Evolutionary conservation across 2,113 vertebrate genomes (phyloP), one percentile per base, ranked within the genome.

Genomic region (Ctenomys sociabilis): DNA sequence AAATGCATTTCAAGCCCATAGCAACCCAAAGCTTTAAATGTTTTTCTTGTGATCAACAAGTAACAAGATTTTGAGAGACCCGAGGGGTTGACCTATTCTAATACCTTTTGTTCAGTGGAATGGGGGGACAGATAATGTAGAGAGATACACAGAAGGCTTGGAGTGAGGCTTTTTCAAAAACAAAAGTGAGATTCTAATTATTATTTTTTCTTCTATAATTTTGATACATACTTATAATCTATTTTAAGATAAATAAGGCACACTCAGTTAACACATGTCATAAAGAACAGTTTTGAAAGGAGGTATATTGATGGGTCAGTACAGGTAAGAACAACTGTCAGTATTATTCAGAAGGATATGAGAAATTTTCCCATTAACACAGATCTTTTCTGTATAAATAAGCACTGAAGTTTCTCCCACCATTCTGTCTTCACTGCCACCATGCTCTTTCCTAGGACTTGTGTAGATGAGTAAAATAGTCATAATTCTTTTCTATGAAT

Each of bases 161-260:
- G 13, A 81, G 0, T 87, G 77, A 43, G 68, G 77, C 1, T 72
- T 81, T 92, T 45, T 78, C 83, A 28, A 61, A 52, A 17, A 75
- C 8, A 0, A 7, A 14, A 24, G 2, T 7, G 1, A 49, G 5
- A 57, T 87, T 80, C 54, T 80, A 26, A 57, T 52, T 43, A 49
- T 82, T 70, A 2, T 17, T 26, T 30, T 61, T 11, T 49, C 28
- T 72, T 61, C n/a, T 85, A 1, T 49, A 40, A 82, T 35, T 63
- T 68, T 7, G 5, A 87, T 3, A 63, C n/a, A 32, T 77, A 8
- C 77, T 35, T 45, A 52, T 45, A 6, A 52, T 52, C 35, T 73
- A 80, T 81, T 84, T 94, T 12, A 91, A 72, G 72, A 70, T 66
- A 88, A 70, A 92, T 87, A 5, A 40, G 40, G 30, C 52, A 63